Base-by-base conservation (phyloP, 30 jellyfish, hydroid and myxozoan genomes). In the Cassiopea xamachana region DNA sequence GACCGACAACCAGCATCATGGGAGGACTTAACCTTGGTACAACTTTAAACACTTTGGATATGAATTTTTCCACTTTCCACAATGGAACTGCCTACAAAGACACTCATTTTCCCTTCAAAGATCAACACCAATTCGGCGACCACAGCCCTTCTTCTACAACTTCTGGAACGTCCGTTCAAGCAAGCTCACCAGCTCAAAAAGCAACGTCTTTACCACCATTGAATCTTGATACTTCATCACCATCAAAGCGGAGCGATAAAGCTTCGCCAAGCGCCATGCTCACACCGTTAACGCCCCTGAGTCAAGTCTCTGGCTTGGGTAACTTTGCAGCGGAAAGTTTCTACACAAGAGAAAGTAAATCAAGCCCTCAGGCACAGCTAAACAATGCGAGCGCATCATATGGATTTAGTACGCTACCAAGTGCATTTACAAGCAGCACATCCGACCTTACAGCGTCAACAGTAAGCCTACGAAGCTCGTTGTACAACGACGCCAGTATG, bases 201-300 rank as follows among this genome's bases (percentile, higher is more conserved):
- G 94, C 97, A 43, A 82, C 94, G 18, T 83, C 95, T 1, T 93
- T 96, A 9, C 97, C 99, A 18, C 94, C 99, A 61, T 82, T 96
- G 64, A 88, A 82, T 14, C 97, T 96, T 72, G 96, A 94, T 46
- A 91, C 83, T 78, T 74, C 82, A 12, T 86, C 98, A 51, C 96
- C 98, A 48, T 18, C 93, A 48, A 84, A 93, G 76, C 92, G 90
- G 55, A 92, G 98, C 93, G 98, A 96, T 72, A 92, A 96, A 68
- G 90, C 97, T 6, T 96, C 99, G 46, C 99, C 99, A 19, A 82
- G 91, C 82, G 89, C 98, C 83, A 97, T 96, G 91, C 87, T 96
- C 76, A 87, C 99, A 68, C 99, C 99, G 27, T 76, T 96, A 13
- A 96, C 99, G 73, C 99, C 99, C 17, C 91, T 96, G 64, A 97